Evolutionary conservation across 2,888 invertebrate genomes (phyloP).

Genomic region (Neoitamus cyanurus): DNA sequence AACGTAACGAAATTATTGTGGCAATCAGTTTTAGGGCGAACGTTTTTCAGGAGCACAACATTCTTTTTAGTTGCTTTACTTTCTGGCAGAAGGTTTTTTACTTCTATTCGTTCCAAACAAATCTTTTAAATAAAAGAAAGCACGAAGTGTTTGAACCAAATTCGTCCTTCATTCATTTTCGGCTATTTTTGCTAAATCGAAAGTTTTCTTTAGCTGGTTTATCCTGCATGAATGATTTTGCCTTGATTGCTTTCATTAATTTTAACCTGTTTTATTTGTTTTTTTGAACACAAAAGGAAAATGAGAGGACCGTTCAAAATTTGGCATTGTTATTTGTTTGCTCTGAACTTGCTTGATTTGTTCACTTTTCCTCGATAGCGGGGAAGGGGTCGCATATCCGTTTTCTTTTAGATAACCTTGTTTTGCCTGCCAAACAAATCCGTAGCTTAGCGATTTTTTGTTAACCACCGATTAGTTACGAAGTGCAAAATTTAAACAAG

Average conservation of each 20-base stretch:
- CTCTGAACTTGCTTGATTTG: constrained; percentile 22
- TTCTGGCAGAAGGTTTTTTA: constrained; percentile 26
- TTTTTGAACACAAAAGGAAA: neutral
- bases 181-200: neutral
- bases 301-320: neutral
- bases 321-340: constrained; percentile 9
- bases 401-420: neutral
- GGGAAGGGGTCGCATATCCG: neutral
- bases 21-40: neutral
- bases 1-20: neutral
- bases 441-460: neutral
- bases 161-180: constrained; percentile 10
- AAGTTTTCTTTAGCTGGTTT: neutral
- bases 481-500: constrained; percentile 52
- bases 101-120: constrained; percentile 10
- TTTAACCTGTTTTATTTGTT: constrained; percentile 9
- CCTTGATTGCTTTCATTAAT: constrained; percentile 26
- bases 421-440: constrained; percentile 23
- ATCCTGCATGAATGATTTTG: constrained; percentile 35
- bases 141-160: neutral
- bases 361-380: neutral
- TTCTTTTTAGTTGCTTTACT: constrained; percentile 11
- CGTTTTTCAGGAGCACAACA: constrained; percentile 24
- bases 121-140: neutral
- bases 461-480: constrained; percentile 1